Conservation (phyloP, 2,888 invertebrate species). For the Calliphora vomitoria region DNA sequence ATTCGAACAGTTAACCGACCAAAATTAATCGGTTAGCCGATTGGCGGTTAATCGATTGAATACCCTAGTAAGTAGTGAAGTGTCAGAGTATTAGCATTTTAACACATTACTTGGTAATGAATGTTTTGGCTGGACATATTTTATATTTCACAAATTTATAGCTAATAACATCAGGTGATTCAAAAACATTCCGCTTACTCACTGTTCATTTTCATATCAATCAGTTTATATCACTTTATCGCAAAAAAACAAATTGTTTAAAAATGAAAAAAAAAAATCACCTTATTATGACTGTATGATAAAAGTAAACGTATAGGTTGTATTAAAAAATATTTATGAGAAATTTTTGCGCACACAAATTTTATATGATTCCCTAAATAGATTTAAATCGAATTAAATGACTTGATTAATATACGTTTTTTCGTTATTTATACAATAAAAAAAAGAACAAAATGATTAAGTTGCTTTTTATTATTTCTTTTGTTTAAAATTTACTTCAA, state of each 20-base stretch:
- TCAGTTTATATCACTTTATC: constrained; percentile 18
- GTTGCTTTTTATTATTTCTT: not conserved
- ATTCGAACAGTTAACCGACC: too few species aligned
- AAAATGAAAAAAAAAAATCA: constrained; percentile 22
- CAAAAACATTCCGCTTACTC: not conserved
- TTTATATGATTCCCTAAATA: not conserved
- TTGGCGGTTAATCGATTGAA: too few species aligned
- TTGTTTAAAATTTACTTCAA: not conserved
- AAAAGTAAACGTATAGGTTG: not conserved
- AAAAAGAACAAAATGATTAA: not conserved
- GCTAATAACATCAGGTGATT: constrained; percentile 45
- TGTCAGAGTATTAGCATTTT: too few species aligned
- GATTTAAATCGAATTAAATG: constrained; percentile 2
- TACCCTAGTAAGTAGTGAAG: too few species aligned
- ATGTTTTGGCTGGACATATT: not conserved
- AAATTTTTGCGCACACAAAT: not conserved
- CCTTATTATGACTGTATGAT: constrained; percentile 1
- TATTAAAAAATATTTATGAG: not conserved
- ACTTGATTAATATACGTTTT: constrained; percentile 12
- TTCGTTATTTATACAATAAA: not conserved
- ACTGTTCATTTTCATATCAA: constrained; percentile 7
- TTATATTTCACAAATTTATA: not conserved
- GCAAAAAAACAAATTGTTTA: not conserved
- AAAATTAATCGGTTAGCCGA: too few species aligned
- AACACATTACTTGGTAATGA: too few species aligned